Percentiles rank a stretch among this genome's conserved stretches.
phyloP scores from a whole-genome alignment of 2,113 vertebrate genomes.

The Colistium nudipinnis region DNA sequence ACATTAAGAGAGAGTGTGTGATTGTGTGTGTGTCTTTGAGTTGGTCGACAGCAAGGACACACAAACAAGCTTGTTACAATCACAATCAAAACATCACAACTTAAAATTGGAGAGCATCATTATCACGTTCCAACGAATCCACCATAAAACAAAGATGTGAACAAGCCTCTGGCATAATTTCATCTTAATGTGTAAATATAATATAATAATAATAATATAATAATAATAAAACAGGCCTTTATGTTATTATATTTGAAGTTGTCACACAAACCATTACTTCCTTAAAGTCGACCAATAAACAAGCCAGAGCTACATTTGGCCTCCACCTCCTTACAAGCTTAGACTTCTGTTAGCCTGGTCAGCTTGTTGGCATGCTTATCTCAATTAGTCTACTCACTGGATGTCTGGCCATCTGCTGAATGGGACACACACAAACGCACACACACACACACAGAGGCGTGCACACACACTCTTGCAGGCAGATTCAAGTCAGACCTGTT shows the following conservation, averaged over 20 bases:
- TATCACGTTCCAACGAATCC: neutral
- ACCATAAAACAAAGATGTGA: neutral
- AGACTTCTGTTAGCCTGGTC: slow-evolving; percentile 74
- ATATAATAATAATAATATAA: too few relatives aligned
- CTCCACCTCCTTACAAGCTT: slow-evolving; percentile 64
- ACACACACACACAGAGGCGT: slow-evolving; percentile 28
- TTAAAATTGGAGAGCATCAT: neutral
- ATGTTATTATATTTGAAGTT: neutral
- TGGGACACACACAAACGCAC: slow-evolving; percentile 39
- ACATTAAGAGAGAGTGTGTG: slow-evolving; percentile 14
- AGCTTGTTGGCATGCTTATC: slow-evolving; percentile 76
- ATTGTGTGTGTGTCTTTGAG: slow-evolving; percentile 6
- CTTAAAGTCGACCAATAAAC: slow-evolving; percentile 44
- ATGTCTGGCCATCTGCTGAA: slow-evolving; percentile 78
- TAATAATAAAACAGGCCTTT: slow-evolving; percentile 14
- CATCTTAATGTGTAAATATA: too few relatives aligned
- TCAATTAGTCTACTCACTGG: slow-evolving; percentile 75
- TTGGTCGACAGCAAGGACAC: slow-evolving; percentile 10
- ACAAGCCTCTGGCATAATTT: neutral
- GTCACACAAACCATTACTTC: slow-evolving; percentile 15
- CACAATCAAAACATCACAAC: slow-evolving; percentile 18
- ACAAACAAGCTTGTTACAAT: slow-evolving; percentile 4
- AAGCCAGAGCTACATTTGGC: slow-evolving; percentile 46
- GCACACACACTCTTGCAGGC: slow-evolving; percentile 50
- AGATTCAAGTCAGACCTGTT: slow-evolving; percentile 57